A percentile compares a stretch with the other conserved stretches of the same genome.
phyloP scores from a whole-genome alignment of 1,140 invertebrate genomes.

The Dysdera silvatica region DNA sequence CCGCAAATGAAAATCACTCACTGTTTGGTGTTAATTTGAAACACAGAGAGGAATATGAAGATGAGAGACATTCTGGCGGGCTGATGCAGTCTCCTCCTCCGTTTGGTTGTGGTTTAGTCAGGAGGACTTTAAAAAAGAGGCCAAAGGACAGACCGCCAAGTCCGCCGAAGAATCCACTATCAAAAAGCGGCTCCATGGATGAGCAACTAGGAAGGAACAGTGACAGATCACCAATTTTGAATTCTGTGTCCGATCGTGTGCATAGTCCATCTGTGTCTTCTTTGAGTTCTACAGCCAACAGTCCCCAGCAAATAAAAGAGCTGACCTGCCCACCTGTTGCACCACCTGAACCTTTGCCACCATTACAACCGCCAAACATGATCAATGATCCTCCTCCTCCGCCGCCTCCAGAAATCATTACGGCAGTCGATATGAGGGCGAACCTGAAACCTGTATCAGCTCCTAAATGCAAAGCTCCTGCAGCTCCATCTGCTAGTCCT shows the following conservation, averaged over 20 bases:
- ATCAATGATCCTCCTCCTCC: background rate
- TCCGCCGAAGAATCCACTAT: conserved; percentile 19
- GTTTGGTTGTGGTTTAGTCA: conserved; percentile 29
- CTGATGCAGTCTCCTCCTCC: conserved; percentile 27
- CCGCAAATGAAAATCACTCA: conserved; percentile 5
- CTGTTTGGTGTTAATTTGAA: conserved; percentile 28
- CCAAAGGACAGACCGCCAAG: conserved; percentile 30
- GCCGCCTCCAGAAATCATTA: background rate
- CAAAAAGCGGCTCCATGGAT: conserved; percentile 34
- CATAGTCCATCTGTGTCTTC: conserved; percentile 19
- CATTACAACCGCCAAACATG: background rate
- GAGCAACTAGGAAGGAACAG: conserved; percentile 22
- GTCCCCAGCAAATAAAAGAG: conserved; percentile 24
- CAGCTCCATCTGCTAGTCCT: conserved; percentile 19
- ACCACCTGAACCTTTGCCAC: no score
- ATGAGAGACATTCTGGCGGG: conserved; percentile 12
- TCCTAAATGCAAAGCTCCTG: conserved; percentile 14
- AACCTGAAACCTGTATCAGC: conserved; percentile 22
- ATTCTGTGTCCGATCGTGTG: conserved; percentile 22
- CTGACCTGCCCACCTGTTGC: no score
- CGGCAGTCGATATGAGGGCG: conserved; percentile 8
- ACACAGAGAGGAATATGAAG: conserved; percentile 25
- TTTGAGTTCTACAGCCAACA: conserved; percentile 22
- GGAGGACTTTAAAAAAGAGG: conserved; percentile 28
- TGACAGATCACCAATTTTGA: conserved; percentile 21